A percentile compares a stretch with the other conserved stretches of the same genome.
These are phyloP conservation scores for Hyposoter dolosus DNA, from an alignment of 2,888 invertebrate genomes.

Conservation along the genomic window DNA sequence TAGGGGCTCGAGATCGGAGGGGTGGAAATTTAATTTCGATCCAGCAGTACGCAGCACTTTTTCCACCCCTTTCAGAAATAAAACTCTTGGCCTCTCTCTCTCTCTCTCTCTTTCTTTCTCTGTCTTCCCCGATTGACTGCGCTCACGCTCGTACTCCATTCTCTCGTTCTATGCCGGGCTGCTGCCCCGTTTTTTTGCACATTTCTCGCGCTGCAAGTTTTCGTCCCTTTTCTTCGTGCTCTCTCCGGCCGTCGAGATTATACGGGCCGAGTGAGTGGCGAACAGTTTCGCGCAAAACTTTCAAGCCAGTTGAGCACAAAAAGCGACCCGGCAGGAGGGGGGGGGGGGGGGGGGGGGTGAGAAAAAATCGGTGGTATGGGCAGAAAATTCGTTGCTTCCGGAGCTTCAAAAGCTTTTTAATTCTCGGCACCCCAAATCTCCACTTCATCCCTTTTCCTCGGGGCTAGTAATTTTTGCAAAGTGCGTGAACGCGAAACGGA, in stretches of 20 bases:
- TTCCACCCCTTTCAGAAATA: constrained; percentile 61
- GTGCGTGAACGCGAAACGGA: constrained; percentile 60
- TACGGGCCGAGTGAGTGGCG: constrained; percentile 62
- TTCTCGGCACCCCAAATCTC: constrained; percentile 58
- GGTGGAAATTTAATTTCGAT: constrained; percentile 67
- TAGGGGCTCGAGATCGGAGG: constrained; percentile 8
- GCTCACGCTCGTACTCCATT: constrained; percentile 20
- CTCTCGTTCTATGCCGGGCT: neutral
- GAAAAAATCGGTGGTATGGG: neutral
- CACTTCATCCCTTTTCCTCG: neutral
- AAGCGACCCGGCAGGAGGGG: no score
- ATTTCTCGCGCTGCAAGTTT: constrained; percentile 43
- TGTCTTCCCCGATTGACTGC: constrained; percentile 34
- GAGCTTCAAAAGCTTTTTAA: constrained; percentile 76
- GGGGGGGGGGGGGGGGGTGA: neutral
- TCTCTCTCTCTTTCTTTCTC: constrained; percentile 24
- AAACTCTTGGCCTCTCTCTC: constrained; percentile 38
- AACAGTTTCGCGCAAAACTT: constrained; percentile 63
- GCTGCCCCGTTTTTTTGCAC: constrained; percentile 1
- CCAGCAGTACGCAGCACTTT: constrained; percentile 64
- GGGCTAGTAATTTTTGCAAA: constrained; percentile 61
- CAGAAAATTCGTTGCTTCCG: constrained; percentile 70
- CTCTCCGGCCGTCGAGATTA: constrained; percentile 56
- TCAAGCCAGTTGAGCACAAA: constrained; percentile 61
- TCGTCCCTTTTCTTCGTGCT: constrained; percentile 35